phyloP scores from a whole-genome alignment of 2,888 invertebrate species.

The Scaptomyza tumidula region DNA sequence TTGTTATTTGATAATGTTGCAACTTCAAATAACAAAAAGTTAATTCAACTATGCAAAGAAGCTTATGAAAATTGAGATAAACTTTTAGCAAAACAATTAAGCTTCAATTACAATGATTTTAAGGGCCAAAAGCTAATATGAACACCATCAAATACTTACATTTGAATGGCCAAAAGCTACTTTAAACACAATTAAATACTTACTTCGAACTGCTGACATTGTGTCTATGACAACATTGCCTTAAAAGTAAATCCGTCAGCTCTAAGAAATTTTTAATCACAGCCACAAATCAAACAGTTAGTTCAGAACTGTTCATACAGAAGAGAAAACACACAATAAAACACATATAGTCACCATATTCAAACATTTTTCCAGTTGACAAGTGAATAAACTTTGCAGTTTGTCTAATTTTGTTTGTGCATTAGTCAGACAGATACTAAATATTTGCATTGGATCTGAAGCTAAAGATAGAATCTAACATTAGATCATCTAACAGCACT shows the following conservation, averaged over 20 bases:
- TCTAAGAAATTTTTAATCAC: slow-evolving; percentile 1
- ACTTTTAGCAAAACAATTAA: too few relatives aligned
- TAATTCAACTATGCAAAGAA: too few relatives aligned
- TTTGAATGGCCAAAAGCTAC: not conserved
- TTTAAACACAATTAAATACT: not conserved
- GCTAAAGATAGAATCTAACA: too few relatives aligned
- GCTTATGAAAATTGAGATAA: too few relatives aligned
- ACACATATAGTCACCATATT: not conserved
- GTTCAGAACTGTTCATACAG: slow-evolving; percentile 11
- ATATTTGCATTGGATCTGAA: not conserved
- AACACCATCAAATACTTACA: not conserved
- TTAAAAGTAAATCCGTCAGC: not conserved
- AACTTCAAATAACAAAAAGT: too few relatives aligned
- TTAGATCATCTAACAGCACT: not conserved
- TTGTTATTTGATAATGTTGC: too few relatives aligned
- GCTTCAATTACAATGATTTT: not conserved
- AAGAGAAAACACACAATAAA: not conserved
- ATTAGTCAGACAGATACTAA: not conserved
- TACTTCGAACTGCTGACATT: not conserved
- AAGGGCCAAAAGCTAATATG: not conserved
- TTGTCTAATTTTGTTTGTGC: not conserved
- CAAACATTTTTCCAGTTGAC: not conserved
- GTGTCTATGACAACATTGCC: not conserved
- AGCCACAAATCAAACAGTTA: slow-evolving; percentile 24
- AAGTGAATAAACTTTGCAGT: not conserved